Evolutionary conservation across 2,888 invertebrate species (phyloP).

Genomic region (Metalampra italica): DNA sequence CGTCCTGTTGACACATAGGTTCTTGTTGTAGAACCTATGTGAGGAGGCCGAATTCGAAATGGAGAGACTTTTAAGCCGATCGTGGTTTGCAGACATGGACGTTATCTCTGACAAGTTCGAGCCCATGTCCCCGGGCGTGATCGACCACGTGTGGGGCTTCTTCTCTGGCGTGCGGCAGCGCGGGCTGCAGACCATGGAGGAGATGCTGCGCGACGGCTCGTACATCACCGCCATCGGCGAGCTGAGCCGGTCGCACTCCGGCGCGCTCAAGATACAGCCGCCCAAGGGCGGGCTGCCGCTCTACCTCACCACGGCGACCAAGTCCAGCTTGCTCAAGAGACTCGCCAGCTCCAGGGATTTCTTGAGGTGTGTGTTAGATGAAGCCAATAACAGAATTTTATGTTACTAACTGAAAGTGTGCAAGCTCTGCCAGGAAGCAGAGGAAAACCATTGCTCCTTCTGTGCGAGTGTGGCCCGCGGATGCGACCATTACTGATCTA

Average conservation of each 20-base stretch:
- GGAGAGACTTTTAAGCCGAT: not conserved
- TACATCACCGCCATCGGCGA: conserved; percentile 89
- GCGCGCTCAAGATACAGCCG: conserved; percentile 84
- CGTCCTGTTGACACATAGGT: too few relatives aligned
- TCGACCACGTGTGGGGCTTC: conserved; percentile 91
- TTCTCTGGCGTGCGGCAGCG: conserved; percentile 90
- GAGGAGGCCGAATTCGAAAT: not conserved
- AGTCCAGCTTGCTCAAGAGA: conserved; percentile 85
- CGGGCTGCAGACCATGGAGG: conserved; percentile 92
- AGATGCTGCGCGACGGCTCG: conserved; percentile 89
- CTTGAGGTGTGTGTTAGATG: conserved; percentile 79
- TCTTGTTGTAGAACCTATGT: too few relatives aligned
- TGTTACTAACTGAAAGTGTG: conserved; percentile 7
- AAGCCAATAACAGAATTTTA: conserved; percentile 9
- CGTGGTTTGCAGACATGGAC: conserved; percentile 80
- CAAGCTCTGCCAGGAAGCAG: too few relatives aligned
- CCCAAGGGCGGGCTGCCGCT: conserved; percentile 84
- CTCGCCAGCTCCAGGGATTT: conserved; percentile 84
- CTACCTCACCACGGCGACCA: conserved; percentile 88
- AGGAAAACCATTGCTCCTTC: too few relatives aligned
- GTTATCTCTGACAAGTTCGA: conserved; percentile 90
- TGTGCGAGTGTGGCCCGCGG: too few relatives aligned
- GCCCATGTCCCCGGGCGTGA: conserved; percentile 85
- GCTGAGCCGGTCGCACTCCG: conserved; percentile 81
- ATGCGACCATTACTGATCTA: too few relatives aligned